Conservation (phyloP, 2,797 vertebrate species). For the Sebastes hubbsi region DNA sequence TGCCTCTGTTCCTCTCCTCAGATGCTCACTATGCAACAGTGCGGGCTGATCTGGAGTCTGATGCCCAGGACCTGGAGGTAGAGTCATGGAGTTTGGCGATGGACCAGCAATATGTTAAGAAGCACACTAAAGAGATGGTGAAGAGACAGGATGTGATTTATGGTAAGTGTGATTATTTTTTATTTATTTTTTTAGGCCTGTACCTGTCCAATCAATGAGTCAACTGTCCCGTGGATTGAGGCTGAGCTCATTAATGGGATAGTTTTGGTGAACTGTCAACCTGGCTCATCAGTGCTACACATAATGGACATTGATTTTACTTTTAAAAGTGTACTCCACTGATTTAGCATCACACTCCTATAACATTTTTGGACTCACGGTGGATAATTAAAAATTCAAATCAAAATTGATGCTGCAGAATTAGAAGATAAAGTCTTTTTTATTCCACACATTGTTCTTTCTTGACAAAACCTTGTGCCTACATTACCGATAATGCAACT, state of each 20-base stretch:
- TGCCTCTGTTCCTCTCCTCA: slow-evolving; percentile 48
- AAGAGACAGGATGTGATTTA: slow-evolving; percentile 97
- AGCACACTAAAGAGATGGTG: slow-evolving; percentile 84
- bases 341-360: neutral
- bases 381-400: too few relatives aligned
- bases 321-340: neutral
- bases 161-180: slow-evolving; percentile 79
- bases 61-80: slow-evolving; percentile 90
- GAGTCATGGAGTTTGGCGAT: slow-evolving; percentile 95
- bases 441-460: neutral
- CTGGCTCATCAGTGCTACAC: neutral
- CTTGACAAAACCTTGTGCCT: neutral
- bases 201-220: neutral
- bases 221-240: neutral
- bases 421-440: neutral
- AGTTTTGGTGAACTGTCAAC: neutral
- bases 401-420: too few relatives aligned
- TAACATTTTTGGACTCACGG: neutral
- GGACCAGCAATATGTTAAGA: slow-evolving; percentile 86
- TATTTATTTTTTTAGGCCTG: neutral
- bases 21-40: slow-evolving; percentile 86
- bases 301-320: neutral
- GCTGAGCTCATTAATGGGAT: neutral
- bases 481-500: neutral
- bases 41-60: slow-evolving; percentile 87